Percentiles rank a stretch among this genome's conserved stretches.
Conservation (phyloP, 2,888 invertebrate genomes). For the Exephanes ischioxanthus region DNA sequence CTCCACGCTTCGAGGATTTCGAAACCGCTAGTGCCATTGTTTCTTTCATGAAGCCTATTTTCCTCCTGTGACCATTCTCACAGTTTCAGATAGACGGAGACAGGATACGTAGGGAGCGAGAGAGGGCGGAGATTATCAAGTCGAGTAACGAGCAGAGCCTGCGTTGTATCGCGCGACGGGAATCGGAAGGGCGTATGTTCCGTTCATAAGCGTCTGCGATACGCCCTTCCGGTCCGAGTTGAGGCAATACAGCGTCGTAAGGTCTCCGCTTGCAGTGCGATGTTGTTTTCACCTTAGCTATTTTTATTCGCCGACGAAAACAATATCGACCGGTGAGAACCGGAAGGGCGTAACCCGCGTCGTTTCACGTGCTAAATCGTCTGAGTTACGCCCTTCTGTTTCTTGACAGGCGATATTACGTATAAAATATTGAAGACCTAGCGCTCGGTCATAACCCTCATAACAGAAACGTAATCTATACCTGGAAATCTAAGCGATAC, state of each 20-base stretch:
- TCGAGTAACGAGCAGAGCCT: conserved; percentile 56
- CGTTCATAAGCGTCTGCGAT: too few relatives aligned
- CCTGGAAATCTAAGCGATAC: background rate
- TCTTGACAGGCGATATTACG: too few relatives aligned
- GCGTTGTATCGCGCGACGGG: conserved; percentile 4
- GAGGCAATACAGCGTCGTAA: background rate
- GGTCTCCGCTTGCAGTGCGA: conserved; percentile 5
- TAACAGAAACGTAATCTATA: background rate
- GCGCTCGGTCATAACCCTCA: background rate
- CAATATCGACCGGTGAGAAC: background rate
- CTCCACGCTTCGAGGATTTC: conserved; percentile 73
- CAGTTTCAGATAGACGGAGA: conserved; percentile 61
- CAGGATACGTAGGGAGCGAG: conserved; percentile 13
- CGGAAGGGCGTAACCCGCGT: too few relatives aligned
- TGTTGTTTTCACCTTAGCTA: conserved; percentile 33
- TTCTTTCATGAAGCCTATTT: conserved; percentile 79
- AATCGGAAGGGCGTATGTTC: too few relatives aligned
- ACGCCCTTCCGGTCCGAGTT: too few relatives aligned
- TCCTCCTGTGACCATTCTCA: conserved; percentile 82
- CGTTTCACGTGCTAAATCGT: too few relatives aligned
- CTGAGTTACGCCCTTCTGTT: too few relatives aligned
- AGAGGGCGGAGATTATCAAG: conserved; percentile 48
- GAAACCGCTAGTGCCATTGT: conserved; percentile 79
- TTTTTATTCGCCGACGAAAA: conserved; percentile 14
- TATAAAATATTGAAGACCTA: background rate